These are phyloP conservation scores for Muscicapa adusta DNA, from an alignment of 2,113 vertebrate genomes.

Conservation along the genomic window DNA sequence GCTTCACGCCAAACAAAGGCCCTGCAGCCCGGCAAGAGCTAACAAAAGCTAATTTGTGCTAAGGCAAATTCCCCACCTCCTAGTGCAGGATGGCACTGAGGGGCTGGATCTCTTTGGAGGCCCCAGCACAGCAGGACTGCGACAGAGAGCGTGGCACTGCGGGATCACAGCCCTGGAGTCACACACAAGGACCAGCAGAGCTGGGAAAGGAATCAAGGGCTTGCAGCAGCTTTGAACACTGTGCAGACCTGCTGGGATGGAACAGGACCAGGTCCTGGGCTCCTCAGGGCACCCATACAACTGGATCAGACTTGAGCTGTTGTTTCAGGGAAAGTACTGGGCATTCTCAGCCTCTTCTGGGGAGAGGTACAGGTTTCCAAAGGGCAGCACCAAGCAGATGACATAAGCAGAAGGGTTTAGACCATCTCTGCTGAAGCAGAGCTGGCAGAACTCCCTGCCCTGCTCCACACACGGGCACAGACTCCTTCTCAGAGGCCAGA, in stretches of 20 bases:
- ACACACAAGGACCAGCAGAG: rapidly evolving
- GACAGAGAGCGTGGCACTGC: rapidly evolving
- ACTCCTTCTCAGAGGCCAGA: not conserved
- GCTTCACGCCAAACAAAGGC: not conserved
- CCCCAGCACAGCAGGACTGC: rapidly evolving
- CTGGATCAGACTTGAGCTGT: not conserved
- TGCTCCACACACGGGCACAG: not conserved
- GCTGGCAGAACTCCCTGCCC: not conserved
- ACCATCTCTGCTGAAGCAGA: not conserved
- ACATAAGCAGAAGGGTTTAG: not conserved
- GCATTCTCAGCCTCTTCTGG: not conserved
- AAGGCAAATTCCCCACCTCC: not conserved
- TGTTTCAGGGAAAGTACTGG: not conserved
- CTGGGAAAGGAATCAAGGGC: not conserved
- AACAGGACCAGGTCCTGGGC: not conserved
- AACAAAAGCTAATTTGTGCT: not conserved
- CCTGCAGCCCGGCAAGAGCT: not conserved
- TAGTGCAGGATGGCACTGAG: rapidly evolving
- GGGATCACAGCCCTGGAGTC: not conserved
- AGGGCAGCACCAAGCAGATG: not conserved
- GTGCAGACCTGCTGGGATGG: not conserved
- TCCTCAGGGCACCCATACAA: rapidly evolving
- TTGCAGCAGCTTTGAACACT: rapidly evolving
- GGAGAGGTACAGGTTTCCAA: not conserved
- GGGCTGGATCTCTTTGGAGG: not conserved